A percentile compares a stretch with the other conserved stretches of the same genome.
Conservation (phyloP, 2,888 invertebrate species). For the Salticus scenicus region DNA sequence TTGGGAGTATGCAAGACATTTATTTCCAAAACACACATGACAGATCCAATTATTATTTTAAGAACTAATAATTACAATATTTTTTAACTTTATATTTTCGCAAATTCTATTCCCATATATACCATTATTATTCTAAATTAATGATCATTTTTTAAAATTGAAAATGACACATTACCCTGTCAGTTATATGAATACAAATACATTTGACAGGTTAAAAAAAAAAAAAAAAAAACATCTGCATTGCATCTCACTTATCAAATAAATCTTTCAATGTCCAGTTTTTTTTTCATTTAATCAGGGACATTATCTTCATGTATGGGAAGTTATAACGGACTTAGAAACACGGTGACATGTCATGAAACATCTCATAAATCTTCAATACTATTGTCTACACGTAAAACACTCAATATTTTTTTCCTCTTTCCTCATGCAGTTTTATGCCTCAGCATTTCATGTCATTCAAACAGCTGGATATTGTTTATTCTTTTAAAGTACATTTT, state of each 20-base stretch:
- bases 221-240: not conserved
- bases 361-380: not conserved
- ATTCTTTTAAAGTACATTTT: not conserved
- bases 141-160: no score
- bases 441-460: not conserved
- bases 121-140: no score
- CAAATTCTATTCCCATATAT: no score
- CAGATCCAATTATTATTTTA: no score
- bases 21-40: no score
- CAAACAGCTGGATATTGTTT: conserved; percentile 6
- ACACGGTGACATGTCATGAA: conserved; percentile 4
- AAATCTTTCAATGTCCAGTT: conserved; percentile 9
- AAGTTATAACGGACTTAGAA: not conserved
- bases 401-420: not conserved
- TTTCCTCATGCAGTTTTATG: not conserved
- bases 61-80: no score
- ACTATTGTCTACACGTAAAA: not conserved
- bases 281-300: conserved; percentile 8
- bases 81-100: no score
- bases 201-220: not conserved
- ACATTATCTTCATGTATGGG: conserved; percentile 3
- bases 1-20: no score
- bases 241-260: not conserved
- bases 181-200: not conserved
- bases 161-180: not conserved